Conservation (phyloP, 2,797 vertebrate genomes). For the Chrysocyon brachyurus region DNA sequence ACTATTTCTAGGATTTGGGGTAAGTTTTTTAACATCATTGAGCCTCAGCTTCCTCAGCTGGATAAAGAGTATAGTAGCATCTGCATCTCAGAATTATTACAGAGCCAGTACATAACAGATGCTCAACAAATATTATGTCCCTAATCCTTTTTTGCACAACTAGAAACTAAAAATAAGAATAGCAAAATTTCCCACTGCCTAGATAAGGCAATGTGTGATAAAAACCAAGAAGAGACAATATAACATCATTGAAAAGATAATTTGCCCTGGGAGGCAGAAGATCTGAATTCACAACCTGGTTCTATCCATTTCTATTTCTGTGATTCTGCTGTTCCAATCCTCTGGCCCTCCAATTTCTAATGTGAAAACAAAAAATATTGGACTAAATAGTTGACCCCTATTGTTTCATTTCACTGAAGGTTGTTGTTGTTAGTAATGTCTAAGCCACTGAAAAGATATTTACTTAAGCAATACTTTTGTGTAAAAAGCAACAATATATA, state of each 20-base stretch:
- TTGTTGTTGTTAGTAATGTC: background rate
- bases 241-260: background rate
- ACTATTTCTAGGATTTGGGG: background rate
- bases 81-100: background rate
- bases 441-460: background rate
- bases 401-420: background rate
- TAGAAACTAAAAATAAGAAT: background rate
- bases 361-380: background rate
- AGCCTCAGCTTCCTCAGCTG: background rate
- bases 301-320: background rate
- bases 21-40: background rate
- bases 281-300: background rate
- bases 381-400: background rate
- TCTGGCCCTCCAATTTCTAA: background rate
- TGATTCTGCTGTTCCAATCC: background rate
- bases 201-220: background rate
- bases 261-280: background rate
- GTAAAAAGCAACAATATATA: constrained; percentile 7
- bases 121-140: background rate
- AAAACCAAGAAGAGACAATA: background rate
- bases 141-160: background rate
- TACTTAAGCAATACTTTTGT: background rate
- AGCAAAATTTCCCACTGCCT: background rate
- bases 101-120: background rate
- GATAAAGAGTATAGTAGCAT: background rate